phyloP scores from a whole-genome alignment of 2,797 vertebrate genomes.

The Liasis olivaceus region DNA sequence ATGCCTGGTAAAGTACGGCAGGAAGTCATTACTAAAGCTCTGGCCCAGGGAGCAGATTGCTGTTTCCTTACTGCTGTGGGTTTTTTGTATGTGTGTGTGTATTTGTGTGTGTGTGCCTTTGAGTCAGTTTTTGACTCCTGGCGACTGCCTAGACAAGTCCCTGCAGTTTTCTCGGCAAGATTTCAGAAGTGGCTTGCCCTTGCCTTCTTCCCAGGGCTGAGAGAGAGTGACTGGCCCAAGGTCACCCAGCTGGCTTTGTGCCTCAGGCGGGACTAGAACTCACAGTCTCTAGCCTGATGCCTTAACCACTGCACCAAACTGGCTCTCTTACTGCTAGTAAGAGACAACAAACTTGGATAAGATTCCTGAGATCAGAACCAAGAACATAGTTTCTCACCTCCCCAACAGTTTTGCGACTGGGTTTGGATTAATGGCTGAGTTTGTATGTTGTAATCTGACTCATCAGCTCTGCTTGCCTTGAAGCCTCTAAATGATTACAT shows the following conservation, averaged over 20 bases:
- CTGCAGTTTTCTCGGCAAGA: neutral
- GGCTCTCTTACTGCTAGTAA: neutral
- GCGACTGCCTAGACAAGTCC: neutral
- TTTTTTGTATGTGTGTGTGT: neutral
- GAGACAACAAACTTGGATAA: neutral
- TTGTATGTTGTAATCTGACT: neutral
- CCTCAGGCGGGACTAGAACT: neutral
- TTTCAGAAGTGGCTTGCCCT: neutral
- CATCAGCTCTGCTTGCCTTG: neutral
- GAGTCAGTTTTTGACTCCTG: neutral
- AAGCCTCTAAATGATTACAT: neutral
- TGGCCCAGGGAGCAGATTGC: neutral
- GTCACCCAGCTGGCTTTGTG: neutral
- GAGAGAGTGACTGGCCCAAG: neutral
- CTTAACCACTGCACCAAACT: neutral
- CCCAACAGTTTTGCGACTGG: neutral
- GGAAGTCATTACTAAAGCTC: neutral
- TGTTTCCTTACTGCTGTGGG: neutral
- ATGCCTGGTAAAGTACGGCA: neutral
- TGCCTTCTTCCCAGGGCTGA: neutral
- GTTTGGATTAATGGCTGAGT: neutral
- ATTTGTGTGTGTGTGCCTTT: neutral
- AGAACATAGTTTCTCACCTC: neutral
- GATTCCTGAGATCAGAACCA: neutral
- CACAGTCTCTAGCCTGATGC: neutral